Evolutionary conservation across 2,113 vertebrate species (phyloP), one percentile per base, ranked within the genome.

Genomic region (Colaptes auratus): DNA sequence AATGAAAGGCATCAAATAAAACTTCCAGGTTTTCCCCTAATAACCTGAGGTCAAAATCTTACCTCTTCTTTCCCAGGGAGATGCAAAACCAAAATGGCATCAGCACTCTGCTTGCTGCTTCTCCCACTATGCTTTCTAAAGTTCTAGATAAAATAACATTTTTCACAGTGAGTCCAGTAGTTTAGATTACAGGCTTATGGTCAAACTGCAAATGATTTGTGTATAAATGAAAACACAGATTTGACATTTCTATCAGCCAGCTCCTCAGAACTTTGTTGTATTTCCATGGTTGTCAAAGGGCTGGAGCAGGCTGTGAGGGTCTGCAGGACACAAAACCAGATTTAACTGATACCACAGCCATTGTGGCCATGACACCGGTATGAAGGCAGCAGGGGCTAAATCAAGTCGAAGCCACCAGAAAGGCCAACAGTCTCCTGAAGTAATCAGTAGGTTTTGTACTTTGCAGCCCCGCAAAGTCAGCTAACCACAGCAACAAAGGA

Each of bases 361-460:
- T 3, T 1, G 1, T 12, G 27, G 18, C 55, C 55, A 12, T 4
- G 20, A 17, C 18, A 6, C 1, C 10, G 50, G 3, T 20, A 9
- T 31, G 30, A 48, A 33, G 36, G 42, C 6, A 59, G 56, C 0
- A 1, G 8, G 15, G 36, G 6, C 42, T 72, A 64, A 50, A 67
- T 23, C 52, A 18, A 35, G 46, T 10, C 23, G n/a, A 53, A 72
- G n/a, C 21, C 63, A 9, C 46, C 11, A 30, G 71, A 53, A 89
- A 65, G 27, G 44, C 20, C 12, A 39, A 9, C 12, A 28, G 30
- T 9, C 6, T 20, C 66, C 58, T 19, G 42, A 61, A n/a, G 10
- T 27, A 30, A 1, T 15, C 7, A 6, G 7, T 7, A 59, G 13
- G 20, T 3, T 46, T 12, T 12, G 9, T 1, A 17, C 0, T 0